phyloP scores from a whole-genome alignment of 2,113 vertebrate species.

The Odocoileus hemionus region DNA sequence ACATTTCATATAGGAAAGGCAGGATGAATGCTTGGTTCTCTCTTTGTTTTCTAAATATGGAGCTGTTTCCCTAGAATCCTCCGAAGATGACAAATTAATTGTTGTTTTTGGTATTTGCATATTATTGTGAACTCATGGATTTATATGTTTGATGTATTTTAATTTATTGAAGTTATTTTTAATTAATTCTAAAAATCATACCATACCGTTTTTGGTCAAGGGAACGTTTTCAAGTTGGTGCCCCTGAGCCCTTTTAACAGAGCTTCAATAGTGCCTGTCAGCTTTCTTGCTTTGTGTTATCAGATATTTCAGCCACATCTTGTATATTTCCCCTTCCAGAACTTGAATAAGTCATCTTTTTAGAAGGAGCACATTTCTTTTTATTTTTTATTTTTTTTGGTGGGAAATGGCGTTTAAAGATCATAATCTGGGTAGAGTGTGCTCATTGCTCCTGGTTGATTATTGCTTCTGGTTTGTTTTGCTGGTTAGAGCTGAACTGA shows the following conservation, averaged over 20 bases:
- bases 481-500: neutral
- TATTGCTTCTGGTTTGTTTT: neutral
- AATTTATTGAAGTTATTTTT: neutral
- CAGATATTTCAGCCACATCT: neutral
- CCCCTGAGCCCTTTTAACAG: neutral
- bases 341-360: neutral
- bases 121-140: neutral
- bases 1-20: neutral
- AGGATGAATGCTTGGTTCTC: neutral
- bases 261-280: neutral
- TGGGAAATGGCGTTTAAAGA: neutral
- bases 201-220: neutral
- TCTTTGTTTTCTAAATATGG: constrained; percentile 1
- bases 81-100: neutral
- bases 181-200: neutral
- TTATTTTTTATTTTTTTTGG: neutral
- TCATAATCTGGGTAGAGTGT: neutral
- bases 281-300: neutral
- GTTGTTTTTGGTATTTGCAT: neutral
- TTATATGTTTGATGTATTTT: neutral
- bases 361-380: neutral
- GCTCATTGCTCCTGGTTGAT: neutral
- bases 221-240: neutral
- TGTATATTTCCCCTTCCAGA: neutral
- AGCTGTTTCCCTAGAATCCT: neutral